These are phyloP conservation scores for Caenorhabditis sp. DNA, from an alignment of 2,888 invertebrate genomes.

Conservation along the genomic window DNA sequence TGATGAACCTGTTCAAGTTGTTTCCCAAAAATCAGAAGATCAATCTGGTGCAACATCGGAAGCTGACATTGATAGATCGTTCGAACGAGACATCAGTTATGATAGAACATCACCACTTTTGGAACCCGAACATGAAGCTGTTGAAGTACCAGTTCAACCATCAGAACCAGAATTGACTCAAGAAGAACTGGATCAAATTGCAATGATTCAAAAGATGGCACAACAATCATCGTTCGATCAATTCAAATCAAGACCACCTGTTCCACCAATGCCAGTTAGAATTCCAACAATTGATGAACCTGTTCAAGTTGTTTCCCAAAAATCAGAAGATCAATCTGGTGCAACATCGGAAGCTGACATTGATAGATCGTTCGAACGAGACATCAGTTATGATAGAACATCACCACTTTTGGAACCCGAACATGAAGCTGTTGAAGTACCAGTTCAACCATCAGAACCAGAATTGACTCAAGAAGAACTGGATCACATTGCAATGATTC, in stretches of 20 bases:
- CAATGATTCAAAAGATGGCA: constrained; percentile 8
- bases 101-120: too few relatives aligned
- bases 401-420: constrained; percentile 22
- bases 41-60: constrained; percentile 23
- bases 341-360: constrained; percentile 41
- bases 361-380: constrained; percentile 10
- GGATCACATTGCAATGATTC: constrained; percentile 34
- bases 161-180: neutral
- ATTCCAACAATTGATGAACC: neutral
- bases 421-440: constrained; percentile 6
- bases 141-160: neutral
- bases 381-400: constrained; percentile 11
- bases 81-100: neutral
- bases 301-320: neutral
- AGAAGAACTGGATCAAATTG: constrained; percentile 11
- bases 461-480: constrained; percentile 44
- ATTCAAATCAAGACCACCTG: neutral
- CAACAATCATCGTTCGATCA: constrained; percentile 4
- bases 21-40: constrained; percentile 13
- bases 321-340: constrained; percentile 25
- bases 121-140: constrained; percentile 7
- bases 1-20: neutral
- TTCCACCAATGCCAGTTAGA: constrained; percentile 2
- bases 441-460: neutral
- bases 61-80: constrained; percentile 7